These are phyloP conservation scores for Cryptoblepharus egeriae DNA, from an alignment of 2,797 vertebrate genomes.

Conservation along the genomic window DNA sequence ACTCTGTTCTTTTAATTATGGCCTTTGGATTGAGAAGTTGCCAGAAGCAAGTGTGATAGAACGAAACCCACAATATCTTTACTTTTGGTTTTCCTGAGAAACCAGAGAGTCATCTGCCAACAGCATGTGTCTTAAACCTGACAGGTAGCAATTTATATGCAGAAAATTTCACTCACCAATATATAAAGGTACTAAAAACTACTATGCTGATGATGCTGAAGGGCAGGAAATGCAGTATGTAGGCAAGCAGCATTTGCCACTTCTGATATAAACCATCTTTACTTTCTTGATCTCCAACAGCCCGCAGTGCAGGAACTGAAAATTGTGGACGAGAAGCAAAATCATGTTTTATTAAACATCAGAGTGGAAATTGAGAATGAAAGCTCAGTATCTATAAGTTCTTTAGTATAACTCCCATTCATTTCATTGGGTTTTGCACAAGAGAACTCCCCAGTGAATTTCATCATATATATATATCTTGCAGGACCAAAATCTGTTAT, in stretches of 20 bases:
- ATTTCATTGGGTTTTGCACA: no score
- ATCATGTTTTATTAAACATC: background rate
- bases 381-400: no score
- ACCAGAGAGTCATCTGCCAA: background rate
- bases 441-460: no score
- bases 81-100: constrained; percentile 19
- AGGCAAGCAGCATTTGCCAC: constrained; percentile 96
- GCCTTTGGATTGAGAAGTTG: background rate
- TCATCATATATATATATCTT: no score
- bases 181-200: constrained; percentile 87
- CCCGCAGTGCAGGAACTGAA: constrained; percentile 88
- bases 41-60: background rate
- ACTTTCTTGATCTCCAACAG: constrained; percentile 93
- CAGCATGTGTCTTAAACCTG: constrained; percentile 23
- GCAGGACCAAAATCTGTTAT: no score
- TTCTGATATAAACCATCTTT: constrained; percentile 94
- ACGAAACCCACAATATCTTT: background rate
- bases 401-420: no score
- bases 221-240: constrained; percentile 90
- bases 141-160: background rate
- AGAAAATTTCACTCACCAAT: constrained; percentile 84
- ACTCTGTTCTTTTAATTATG: background rate
- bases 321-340: constrained; percentile 14
- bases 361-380: background rate
- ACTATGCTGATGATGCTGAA: constrained; percentile 88